Conservation (phyloP, 2,113 vertebrate species). For the Spheniscus mendiculus region DNA sequence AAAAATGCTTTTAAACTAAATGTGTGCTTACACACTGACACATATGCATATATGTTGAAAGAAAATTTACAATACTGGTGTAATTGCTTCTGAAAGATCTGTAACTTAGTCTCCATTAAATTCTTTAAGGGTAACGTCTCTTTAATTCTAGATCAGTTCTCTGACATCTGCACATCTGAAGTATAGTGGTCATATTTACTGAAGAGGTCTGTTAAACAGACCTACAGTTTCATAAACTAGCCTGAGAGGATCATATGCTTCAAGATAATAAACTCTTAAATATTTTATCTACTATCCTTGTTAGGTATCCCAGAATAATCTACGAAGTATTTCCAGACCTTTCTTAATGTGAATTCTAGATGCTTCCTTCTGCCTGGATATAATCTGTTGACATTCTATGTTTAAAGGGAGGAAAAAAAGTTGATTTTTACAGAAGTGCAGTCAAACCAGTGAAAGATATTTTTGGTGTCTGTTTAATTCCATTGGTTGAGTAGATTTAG, state of each 20-base stretch:
- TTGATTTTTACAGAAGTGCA: not conserved
- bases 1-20: not conserved
- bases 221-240: not conserved
- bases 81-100: not conserved
- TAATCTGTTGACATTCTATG: not conserved
- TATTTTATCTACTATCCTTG: not conserved
- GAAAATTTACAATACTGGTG: not conserved
- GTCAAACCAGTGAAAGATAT: not conserved
- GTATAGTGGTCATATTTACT: not conserved
- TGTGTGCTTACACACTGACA: not conserved
- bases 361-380: not conserved
- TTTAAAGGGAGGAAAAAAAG: not conserved
- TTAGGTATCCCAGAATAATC: not conserved
- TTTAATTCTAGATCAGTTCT: not conserved
- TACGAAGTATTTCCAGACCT: not conserved
- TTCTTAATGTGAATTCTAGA: not conserved
- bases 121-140: not conserved
- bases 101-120: not conserved
- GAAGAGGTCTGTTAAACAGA: not conserved
- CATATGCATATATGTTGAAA: not conserved
- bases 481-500: not conserved
- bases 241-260: not conserved
- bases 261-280: not conserved
- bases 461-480: not conserved
- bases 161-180: not conserved